phyloP scores from a whole-genome alignment of 2,888 invertebrate genomes.

The Lasioglossum zephyrum region DNA sequence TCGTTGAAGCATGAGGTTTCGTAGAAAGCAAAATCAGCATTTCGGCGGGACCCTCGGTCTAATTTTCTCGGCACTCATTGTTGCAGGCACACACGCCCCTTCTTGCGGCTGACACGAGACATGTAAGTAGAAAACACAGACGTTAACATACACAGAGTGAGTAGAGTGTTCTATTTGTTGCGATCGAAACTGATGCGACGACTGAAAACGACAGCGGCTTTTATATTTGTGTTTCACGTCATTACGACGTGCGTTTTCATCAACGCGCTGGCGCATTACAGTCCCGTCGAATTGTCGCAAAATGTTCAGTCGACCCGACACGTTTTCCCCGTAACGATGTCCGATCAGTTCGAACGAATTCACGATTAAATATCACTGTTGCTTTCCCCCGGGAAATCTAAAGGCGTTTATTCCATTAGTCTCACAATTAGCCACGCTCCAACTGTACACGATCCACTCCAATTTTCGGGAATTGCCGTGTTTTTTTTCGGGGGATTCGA shows the following conservation, averaged over 20 bases:
- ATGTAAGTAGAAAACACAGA: constrained; percentile 84
- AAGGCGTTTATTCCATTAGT: constrained; percentile 44
- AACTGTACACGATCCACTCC: constrained; percentile 7
- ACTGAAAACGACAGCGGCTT: constrained; percentile 1
- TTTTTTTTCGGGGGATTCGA: not conserved
- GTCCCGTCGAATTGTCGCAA: not conserved
- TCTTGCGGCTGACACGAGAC: constrained; percentile 87
- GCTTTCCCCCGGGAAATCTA: constrained; percentile 25
- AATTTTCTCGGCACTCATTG: constrained; percentile 82
- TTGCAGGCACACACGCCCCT: constrained; percentile 90
- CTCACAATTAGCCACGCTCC: constrained; percentile 45
- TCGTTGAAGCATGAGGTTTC: constrained; percentile 64
- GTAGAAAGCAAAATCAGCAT: constrained; percentile 52
- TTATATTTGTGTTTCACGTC: not conserved
- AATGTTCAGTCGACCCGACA: constrained; percentile 5
- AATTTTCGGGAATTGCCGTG: constrained; percentile 36
- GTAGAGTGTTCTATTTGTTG: not conserved
- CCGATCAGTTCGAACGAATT: constrained; percentile 34
- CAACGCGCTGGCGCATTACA: not conserved
- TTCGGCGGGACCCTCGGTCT: constrained; percentile 58
- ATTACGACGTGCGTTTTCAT: not conserved
- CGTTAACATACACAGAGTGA: not conserved
- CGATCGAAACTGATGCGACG: not conserved
- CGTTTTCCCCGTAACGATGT: constrained; percentile 6
- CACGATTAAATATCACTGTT: constrained; percentile 42